Base-by-base conservation (phyloP, 2,888 invertebrate genomes). In the Rotaria macrura region DNA sequence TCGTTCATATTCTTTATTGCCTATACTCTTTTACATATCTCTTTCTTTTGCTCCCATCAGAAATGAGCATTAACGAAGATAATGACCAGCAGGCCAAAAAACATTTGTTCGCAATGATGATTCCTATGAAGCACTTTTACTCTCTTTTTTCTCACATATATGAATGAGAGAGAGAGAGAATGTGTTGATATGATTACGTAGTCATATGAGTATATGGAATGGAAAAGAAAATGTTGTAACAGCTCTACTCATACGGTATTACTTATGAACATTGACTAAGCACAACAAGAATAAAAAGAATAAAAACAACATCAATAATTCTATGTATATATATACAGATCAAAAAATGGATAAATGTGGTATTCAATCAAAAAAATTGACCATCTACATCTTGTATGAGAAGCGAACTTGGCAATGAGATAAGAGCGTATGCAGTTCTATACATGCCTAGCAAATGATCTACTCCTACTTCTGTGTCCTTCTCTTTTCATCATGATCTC, bases 71-170 rank as follows among this genome's bases (percentile, higher is more conserved):
- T 65, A 38, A 65, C 65, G 34, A 65, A 65, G 65, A 65, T 65
- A 65, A 65, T 65, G 65, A 65, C 65, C 65, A 65, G 65, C 65
- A 65, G 65, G 65, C 65, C 20, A 65, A 38, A 65, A 65, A 65
- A 65, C 65, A 65, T 65, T 65, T 65, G 65, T 20, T 65, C 65
- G 34, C 34, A 65, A 65, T 65, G 65, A 65, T 65, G 65, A 14
- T 38, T 65, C 65, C 34, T 34, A 65, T 65, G 38, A 65, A 34
- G 38, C 34, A 34, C 65, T 65, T 65, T 65, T 65, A 17, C 34
- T 65, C 29, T 65, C 0, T 20, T 14, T 65, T 65, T 20, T 34
- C 34, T 38, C 34, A 34, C 20, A 65, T 34, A 65, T 65, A 29
- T 65, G 12, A 5, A 34, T 65, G n/a, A 9, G 12, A 1, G 29